These are phyloP conservation scores for Phengaris arion DNA, from an alignment of 2,888 invertebrate genomes.

Conservation along the genomic window DNA sequence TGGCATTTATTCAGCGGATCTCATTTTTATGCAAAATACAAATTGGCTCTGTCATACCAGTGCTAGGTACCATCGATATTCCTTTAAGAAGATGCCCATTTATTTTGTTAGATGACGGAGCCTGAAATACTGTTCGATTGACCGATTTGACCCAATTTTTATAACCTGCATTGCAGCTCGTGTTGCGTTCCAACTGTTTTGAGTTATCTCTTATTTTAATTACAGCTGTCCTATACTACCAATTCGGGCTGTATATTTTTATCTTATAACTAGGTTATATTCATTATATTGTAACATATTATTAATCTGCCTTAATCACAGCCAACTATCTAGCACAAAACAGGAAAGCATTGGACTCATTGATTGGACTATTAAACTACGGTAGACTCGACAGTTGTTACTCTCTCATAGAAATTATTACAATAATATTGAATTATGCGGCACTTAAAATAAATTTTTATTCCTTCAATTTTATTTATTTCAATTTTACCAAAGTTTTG, in stretches of 20 bases:
- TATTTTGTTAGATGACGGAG: neutral
- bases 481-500: too few species aligned
- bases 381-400: too few species aligned
- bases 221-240: neutral
- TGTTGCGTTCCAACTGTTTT: neutral
- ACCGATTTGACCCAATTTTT: conserved; percentile 31
- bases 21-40: neutral
- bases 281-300: too few species aligned
- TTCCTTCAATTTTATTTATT: too few species aligned
- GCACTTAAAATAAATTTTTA: too few species aligned
- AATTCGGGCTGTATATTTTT: neutral
- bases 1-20: neutral
- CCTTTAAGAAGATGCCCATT: neutral
- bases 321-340: too few species aligned
- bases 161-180: conserved; percentile 30
- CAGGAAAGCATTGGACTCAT: too few species aligned
- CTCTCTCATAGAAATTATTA: too few species aligned
- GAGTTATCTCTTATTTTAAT: conserved; percentile 11
- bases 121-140: neutral
- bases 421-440: too few species aligned
- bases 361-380: too few species aligned
- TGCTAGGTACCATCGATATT: neutral
- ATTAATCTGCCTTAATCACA: too few species aligned
- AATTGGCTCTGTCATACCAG: neutral
- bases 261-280: too few species aligned